These are phyloP conservation scores for Mechanitis messenoides DNA, from an alignment of 2,888 invertebrate species.

Conservation along the genomic window DNA sequence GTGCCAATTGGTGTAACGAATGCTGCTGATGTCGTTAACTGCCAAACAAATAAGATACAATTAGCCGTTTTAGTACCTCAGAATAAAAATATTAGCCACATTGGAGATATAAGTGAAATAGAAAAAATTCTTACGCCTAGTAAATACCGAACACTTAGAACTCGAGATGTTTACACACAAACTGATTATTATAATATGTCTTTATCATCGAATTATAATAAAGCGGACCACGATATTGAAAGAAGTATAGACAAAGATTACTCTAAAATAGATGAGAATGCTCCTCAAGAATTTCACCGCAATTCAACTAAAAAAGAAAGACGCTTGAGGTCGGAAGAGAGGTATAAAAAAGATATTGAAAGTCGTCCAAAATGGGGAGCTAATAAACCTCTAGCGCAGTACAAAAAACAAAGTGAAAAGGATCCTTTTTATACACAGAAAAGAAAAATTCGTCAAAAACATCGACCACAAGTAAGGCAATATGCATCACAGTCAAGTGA, in stretches of 20 bases:
- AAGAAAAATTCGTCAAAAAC: conserved; percentile 80
- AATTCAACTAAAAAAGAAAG: conserved; percentile 72
- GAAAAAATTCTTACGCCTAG: conserved; percentile 64
- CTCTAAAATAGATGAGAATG: conserved; percentile 69
- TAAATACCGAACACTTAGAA: conserved; percentile 66
- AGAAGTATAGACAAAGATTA: conserved; percentile 73
- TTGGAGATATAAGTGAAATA: conserved; percentile 50
- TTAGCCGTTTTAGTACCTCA: conserved; percentile 78
- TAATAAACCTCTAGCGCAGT: conserved; percentile 86
- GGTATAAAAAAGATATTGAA: conserved; percentile 76
- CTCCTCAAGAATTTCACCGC: conserved; percentile 68
- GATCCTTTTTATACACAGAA: conserved; percentile 88
- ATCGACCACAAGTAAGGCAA: conserved; percentile 75
- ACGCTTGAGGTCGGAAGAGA: conserved; percentile 72
- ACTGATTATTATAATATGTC: conserved; percentile 69
- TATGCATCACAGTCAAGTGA: conserved; percentile 79
- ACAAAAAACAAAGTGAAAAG: conserved; percentile 92
- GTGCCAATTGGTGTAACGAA: conserved; percentile 65
- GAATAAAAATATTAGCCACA: conserved; percentile 62
- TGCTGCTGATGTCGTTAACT: conserved; percentile 56
- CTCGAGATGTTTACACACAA: conserved; percentile 82
- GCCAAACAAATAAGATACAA: conserved; percentile 72
- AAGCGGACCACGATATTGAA: conserved; percentile 55
- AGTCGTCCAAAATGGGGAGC: conserved; percentile 86
- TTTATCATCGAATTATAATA: conserved; percentile 48